Conservation (phyloP, 2,888 invertebrate species). For the Junonia oenone region DNA sequence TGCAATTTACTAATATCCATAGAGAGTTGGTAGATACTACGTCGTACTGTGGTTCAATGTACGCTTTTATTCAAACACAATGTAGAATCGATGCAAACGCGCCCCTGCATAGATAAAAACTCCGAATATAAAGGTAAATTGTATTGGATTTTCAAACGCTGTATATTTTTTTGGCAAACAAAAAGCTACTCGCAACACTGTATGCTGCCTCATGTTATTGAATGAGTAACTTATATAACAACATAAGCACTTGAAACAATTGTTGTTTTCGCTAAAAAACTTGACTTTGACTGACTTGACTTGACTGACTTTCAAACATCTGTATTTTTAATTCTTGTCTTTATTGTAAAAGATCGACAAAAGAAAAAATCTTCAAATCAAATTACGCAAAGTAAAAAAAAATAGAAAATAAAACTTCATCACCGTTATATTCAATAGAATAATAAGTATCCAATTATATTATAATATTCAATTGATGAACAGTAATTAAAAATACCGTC, state of each 20-base stretch:
- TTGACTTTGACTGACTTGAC: no score
- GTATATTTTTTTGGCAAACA: constrained; percentile 3
- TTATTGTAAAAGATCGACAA: background rate
- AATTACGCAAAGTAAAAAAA: background rate
- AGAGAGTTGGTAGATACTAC: constrained; percentile 1
- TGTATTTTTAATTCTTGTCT: background rate
- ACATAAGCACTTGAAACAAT: background rate
- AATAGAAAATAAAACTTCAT: background rate
- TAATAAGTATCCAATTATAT: background rate
- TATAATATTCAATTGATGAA: background rate
- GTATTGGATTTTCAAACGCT: constrained; percentile 15
- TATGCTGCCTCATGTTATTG: background rate
- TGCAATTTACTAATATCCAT: background rate
- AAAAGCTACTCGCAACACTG: background rate
- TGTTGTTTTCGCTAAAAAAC: background rate
- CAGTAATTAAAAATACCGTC: background rate
- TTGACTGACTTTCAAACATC: background rate
- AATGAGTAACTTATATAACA: background rate
- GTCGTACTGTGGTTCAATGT: constrained; percentile 14
- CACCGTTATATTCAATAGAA: background rate
- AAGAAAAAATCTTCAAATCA: background rate
- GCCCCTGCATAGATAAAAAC: constrained; percentile 15
- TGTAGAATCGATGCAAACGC: constrained; percentile 22
- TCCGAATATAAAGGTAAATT: constrained; percentile 13
- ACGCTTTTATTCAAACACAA: constrained; percentile 18